These are phyloP conservation scores for Piscicola geometra DNA, from an alignment of 2,888 invertebrate genomes.

Conservation along the genomic window DNA sequence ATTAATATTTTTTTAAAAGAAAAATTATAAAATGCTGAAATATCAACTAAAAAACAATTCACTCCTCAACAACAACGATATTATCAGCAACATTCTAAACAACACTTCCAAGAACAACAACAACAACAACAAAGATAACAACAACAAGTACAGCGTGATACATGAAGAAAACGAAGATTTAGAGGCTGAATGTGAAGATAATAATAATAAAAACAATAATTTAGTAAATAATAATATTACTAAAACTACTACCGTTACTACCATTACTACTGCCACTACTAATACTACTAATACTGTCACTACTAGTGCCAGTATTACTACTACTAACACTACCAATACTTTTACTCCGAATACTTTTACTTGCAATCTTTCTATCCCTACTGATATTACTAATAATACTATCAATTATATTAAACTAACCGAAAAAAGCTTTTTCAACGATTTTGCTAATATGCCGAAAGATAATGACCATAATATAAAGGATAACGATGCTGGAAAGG, in stretches of 20 bases:
- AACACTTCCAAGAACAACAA: not conserved
- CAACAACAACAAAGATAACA: conserved; percentile 7
- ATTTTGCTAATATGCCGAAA: no score
- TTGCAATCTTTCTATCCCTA: no score
- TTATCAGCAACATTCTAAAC: not conserved
- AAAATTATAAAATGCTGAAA: not conserved
- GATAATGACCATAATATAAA: no score
- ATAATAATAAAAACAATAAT: conserved; percentile 12
- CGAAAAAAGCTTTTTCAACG: no score
- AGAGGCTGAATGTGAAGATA: conserved; percentile 8
- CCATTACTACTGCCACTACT: no score
- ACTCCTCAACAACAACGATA: not conserved
- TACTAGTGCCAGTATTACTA: not conserved
- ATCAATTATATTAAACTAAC: no score
- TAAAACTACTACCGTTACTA: no score
- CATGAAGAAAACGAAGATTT: not conserved
- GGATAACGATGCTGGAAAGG: not conserved
- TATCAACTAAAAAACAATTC: not conserved
- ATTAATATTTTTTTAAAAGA: not conserved
- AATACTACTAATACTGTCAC: no score
- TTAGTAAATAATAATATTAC: not conserved
- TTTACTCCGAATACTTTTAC: no score
- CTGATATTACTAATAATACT: not conserved
- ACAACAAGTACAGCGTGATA: not conserved
- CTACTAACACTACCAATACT: not conserved